These are phyloP conservation scores for Morpho helenor DNA, from an alignment of 2,888 invertebrate genomes.

Conservation along the genomic window DNA sequence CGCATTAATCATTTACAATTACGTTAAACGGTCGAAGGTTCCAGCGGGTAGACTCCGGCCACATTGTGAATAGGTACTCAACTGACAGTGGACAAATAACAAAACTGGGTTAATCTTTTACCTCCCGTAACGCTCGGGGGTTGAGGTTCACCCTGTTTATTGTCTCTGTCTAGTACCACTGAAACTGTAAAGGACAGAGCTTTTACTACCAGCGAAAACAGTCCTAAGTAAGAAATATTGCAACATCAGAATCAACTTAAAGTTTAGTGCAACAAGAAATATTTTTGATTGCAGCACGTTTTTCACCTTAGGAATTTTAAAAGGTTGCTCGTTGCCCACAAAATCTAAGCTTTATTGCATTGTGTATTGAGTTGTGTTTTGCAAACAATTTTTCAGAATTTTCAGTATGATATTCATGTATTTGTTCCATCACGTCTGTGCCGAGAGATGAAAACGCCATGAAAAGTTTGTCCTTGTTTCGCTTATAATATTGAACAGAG, in stretches of 20 bases:
- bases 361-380: slow-evolving; percentile 53
- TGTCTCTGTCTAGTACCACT: slow-evolving; percentile 53
- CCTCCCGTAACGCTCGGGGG: slow-evolving; percentile 66
- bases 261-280: slow-evolving; percentile 32
- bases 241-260: slow-evolving; percentile 6
- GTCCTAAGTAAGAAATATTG: slow-evolving; percentile 31
- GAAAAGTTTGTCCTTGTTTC: slow-evolving; percentile 62
- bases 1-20: slow-evolving; percentile 77
- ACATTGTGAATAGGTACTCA: slow-evolving; percentile 77
- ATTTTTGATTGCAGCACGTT: slow-evolving; percentile 41
- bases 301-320: slow-evolving; percentile 71
- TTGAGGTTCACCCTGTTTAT: slow-evolving; percentile 59
- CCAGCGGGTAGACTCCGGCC: slow-evolving; percentile 66
- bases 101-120: slow-evolving; percentile 79
- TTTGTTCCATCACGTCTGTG: slow-evolving; percentile 73
- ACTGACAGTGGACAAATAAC: slow-evolving; percentile 80
- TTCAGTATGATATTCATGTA: slow-evolving; percentile 74
- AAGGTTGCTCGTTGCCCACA: slow-evolving; percentile 56
- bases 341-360: slow-evolving; percentile 55
- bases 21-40: slow-evolving; percentile 73
- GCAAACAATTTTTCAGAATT: slow-evolving; percentile 53
- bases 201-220: slow-evolving; percentile 42
- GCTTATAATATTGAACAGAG: slow-evolving; percentile 52
- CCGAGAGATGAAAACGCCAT: slow-evolving; percentile 72
- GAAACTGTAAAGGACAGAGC: slow-evolving; percentile 59